These are phyloP conservation scores for Chrysogorgia sp. DNA, from an alignment of 92 coral and sea anemone genomes.

Conservation along the genomic window DNA sequence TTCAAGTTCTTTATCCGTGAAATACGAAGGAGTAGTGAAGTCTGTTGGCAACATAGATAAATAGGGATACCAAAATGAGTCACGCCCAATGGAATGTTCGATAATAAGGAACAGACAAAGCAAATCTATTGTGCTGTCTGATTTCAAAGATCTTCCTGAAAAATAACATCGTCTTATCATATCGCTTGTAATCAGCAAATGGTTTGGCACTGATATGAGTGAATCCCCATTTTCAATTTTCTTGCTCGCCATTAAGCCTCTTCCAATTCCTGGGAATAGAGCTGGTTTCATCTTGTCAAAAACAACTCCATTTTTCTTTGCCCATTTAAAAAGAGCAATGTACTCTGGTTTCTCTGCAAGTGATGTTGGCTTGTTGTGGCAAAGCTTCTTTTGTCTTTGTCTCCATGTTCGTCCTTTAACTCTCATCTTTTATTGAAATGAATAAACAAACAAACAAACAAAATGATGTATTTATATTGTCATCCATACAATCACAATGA, in stretches of 20 bases:
- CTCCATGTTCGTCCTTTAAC: conserved; percentile 39
- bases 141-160: neutral
- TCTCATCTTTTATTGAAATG: neutral
- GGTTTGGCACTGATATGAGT: conserved; percentile 76
- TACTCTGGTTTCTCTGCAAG: conserved; percentile 40
- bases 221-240: conserved; percentile 56
- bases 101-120: conserved; percentile 71
- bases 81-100: conserved; percentile 63
- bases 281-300: conserved; percentile 77
- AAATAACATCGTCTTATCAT: conserved; percentile 49
- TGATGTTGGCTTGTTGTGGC: neutral
- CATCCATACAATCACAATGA: too few species aligned
- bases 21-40: conserved; percentile 86
- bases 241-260: conserved; percentile 76
- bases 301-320: conserved; percentile 72
- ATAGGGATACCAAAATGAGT: conserved; percentile 91
- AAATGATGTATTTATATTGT: too few species aligned
- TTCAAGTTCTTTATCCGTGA: conserved; percentile 56
- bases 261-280: conserved; percentile 68
- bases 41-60: conserved; percentile 68
- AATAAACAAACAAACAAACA: too few species aligned
- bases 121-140: conserved; percentile 9
- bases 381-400: neutral
- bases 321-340: conserved; percentile 80
- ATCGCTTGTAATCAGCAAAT: conserved; percentile 66